Evolutionary conservation across 2,797 vertebrate species (phyloP), one percentile per base, ranked within the genome.

Genomic region (Anguilla marmorata): DNA sequence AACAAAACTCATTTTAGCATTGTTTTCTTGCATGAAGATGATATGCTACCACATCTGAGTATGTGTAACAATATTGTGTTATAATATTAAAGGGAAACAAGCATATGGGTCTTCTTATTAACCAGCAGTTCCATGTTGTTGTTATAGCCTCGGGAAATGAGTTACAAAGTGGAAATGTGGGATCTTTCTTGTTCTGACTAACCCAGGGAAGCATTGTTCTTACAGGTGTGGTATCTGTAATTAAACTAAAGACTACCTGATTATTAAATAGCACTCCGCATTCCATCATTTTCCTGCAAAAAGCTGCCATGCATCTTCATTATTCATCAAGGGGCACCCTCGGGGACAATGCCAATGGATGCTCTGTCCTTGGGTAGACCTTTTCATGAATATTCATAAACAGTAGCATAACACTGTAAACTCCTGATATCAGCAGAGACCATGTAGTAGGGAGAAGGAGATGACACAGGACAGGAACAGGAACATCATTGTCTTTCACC

Each of bases 351-450:
- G 24, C 11, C 69, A 33, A 33, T 72, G 27, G 11, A 9, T 33
- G 11, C 11, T 30, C 12, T 72, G n/a, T 72, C 30, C 30, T 72
- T 72, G 27, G 11, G 27, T 33, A 14, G 6, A 33, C 30, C 69
- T 72, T 72, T 72, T 72, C 69, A 72, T 72, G 69, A 72, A 72
- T 72, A 72, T 72, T 33, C 69, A 30, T 72, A 33, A 72, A 30
- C 12, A 7, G 66, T 2, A 72, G 1, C 11, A 9, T 33, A 33
- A 33, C 69, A 72, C 69, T 33, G 27, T 12, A 33, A 33, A 72
- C 6, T 30, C 30, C 30, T 30, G 69, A 27, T 27, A 58, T 14
- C 16, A 58, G 3, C 56, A 21, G 63, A n/a, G 63, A 24, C 63
- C 24, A 24, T 66, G 63, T 24, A 27, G 24, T 27, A 24, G 63